A percentile compares a stretch with the other conserved stretches of the same genome.
Conservation (phyloP, 2,113 vertebrate genomes). For the Sigmodon hispidus region DNA sequence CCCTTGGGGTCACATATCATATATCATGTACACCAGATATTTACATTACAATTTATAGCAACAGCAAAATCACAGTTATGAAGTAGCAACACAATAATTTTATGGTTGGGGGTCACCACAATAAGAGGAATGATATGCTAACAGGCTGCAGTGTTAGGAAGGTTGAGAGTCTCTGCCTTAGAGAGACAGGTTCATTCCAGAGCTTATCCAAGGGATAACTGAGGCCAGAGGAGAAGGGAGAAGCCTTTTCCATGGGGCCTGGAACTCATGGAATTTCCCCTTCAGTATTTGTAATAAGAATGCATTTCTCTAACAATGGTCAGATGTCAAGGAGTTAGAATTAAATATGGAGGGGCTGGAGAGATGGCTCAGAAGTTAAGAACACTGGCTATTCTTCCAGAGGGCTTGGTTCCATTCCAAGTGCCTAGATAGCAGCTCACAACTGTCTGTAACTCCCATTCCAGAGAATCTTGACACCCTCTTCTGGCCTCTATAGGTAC, state of each 20-base stretch:
- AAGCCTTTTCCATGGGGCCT: background rate
- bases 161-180: background rate
- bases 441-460: background rate
- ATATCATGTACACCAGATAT: background rate
- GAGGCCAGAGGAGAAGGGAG: background rate
- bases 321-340: background rate
- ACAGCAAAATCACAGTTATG: background rate
- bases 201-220: background rate
- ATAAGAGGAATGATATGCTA: background rate
- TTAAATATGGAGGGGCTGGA: background rate
- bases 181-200: background rate
- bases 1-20: background rate
- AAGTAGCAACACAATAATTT: background rate
- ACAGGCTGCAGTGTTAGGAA: background rate
- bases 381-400: too few relatives aligned
- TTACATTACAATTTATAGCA: background rate
- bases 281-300: background rate
- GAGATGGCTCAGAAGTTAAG: background rate
- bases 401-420: background rate
- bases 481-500: background rate
- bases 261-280: background rate
- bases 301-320: conserved; percentile 9
- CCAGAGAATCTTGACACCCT: background rate
- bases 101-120: background rate
- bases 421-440: background rate